Evolutionary conservation across 53 echinoderm and acorn worm species (phyloP), one percentile per base, ranked within the genome.

Genomic region (Echinometra lucunter): DNA sequence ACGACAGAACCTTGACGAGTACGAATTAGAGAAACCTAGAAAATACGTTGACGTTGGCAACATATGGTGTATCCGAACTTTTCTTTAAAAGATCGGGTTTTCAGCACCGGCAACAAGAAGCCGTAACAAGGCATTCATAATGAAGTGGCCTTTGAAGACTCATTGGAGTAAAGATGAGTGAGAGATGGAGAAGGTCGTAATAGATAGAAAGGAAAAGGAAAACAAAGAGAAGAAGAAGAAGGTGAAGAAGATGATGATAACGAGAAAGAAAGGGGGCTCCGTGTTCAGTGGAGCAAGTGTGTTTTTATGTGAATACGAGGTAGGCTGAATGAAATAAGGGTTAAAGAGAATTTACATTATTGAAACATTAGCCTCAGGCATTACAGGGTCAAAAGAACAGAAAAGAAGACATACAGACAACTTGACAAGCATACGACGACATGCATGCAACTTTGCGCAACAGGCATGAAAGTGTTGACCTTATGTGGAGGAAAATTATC

Each of bases 401-500:
- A 63, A 6, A 63, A 63, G 23, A n/a, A 25, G 69, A 69, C 69
- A 69, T 9, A 12, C 10, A 81, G 17, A 81, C 81, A 40, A 44
- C 44, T 81, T 81, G 21, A 81, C 38, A 42, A 81, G 81, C 42
- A 81, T 42, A 44, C 38, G 19, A 44, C 18, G 40, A 42, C 25
- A 81, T 42, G 81, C 81, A 81, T 38, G 44, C 44, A 81, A 42
- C 42, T 81, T 81, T 42, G 44, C 17, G 81, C 81, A 81, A 81
- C 81, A 81, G 81, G 81, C 81, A 81, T 81, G 23, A 81, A 81
- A 23, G 2, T 38, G 44, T 81, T 25, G 81, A 81, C 81, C 81
- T 81, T 4, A 38, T 44, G 81, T 81, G 42, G 23, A 44, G 81
- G 81, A 81, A 81, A 81, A 81, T 81, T 81, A 81, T 81, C 81